phyloP scores from a whole-genome alignment of 2,888 invertebrate genomes.

The Horisme vitalbata region DNA sequence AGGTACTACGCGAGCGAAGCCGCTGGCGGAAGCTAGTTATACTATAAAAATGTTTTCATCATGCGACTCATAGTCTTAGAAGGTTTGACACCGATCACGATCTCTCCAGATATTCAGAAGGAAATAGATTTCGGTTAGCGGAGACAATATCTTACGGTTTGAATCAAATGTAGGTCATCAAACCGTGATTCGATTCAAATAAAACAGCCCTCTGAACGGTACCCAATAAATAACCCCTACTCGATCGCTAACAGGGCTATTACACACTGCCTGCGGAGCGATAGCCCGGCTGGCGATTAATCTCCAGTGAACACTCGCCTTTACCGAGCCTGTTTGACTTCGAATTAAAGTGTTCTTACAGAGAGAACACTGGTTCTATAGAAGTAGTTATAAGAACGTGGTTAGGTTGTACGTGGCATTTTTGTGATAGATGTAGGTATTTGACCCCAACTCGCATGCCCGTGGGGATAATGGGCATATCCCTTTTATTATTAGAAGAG shows the following conservation, averaged over 20 bases:
- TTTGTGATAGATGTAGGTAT: background rate
- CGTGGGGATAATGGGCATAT: no score
- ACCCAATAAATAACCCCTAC: constrained; percentile 27
- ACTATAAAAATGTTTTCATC: no score
- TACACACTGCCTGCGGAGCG: constrained; percentile 32
- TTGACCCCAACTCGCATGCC: no score
- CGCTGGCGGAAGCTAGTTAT: no score
- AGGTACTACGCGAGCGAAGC: no score
- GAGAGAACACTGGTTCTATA: background rate
- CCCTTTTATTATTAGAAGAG: no score
- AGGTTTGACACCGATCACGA: no score
- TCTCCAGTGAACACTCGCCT: constrained; percentile 33
- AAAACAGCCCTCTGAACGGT: constrained; percentile 19
- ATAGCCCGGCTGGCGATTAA: constrained; percentile 31
- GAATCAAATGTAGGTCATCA: constrained; percentile 23
- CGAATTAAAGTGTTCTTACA: constrained; percentile 7
- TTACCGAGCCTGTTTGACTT: constrained; percentile 27
- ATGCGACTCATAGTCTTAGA: no score
- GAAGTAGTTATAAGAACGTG: no score
- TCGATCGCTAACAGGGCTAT: constrained; percentile 35
- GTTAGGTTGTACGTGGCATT: background rate
- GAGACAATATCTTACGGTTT: constrained; percentile 5
- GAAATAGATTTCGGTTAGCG: background rate
- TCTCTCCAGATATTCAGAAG: background rate
- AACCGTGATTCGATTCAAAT: constrained; percentile 24